Conservation (phyloP, 2,113 vertebrate genomes). For the Carassius carassius region DNA sequence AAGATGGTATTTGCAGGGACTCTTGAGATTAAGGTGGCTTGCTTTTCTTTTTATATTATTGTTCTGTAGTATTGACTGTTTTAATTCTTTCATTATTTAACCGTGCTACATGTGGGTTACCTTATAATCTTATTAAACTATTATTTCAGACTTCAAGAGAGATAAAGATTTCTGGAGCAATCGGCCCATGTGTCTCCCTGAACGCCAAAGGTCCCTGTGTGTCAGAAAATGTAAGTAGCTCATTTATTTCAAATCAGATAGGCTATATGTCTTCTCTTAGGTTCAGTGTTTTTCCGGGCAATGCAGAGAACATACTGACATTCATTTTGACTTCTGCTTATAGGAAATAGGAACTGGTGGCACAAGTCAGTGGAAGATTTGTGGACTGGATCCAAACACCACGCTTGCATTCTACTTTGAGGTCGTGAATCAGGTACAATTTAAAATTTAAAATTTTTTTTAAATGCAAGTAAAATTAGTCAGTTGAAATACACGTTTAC, state of each 20-base stretch:
- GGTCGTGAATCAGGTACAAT: conserved; percentile 93
- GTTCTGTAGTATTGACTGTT: background rate
- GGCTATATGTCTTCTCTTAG: background rate
- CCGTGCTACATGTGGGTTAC: background rate
- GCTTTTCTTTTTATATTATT: background rate
- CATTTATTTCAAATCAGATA: background rate
- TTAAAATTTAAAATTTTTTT: no score
- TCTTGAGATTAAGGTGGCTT: conserved; percentile 93
- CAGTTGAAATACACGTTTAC: no score
- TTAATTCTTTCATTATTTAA: background rate
- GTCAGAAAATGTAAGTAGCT: conserved; percentile 90
- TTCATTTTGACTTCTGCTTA: background rate
- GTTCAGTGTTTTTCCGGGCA: background rate
- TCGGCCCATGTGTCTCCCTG: conserved; percentile 94
- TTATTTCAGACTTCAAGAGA: conserved; percentile 90
- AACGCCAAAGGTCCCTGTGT: conserved; percentile 95
- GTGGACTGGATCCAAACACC: conserved; percentile 88
- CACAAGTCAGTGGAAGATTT: conserved; percentile 97
- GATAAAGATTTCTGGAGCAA: conserved; percentile 95
- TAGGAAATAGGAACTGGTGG: conserved; percentile 97
- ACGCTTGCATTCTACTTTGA: conserved; percentile 95
- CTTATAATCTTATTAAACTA: background rate
- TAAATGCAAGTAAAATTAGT: no score
- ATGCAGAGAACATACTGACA: background rate
- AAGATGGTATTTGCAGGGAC: conserved; percentile 97